phyloP scores from a whole-genome alignment of 2,888 invertebrate species.

The Ochropacha duplaris region DNA sequence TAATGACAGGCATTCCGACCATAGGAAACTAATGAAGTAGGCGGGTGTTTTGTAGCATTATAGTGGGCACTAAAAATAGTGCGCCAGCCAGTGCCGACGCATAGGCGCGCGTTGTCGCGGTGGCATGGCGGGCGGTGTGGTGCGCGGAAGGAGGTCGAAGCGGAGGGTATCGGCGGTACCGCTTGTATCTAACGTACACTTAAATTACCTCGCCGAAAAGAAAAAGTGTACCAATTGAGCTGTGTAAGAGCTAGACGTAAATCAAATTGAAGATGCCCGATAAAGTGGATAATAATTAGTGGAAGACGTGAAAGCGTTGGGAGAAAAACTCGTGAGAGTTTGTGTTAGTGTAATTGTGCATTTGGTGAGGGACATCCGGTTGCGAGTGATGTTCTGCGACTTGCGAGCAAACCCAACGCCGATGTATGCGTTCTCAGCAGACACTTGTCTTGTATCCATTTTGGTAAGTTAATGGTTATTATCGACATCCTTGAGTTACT shows the following conservation, averaged over 20 bases:
- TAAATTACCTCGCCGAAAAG: constrained; percentile 72
- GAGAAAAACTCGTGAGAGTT: constrained; percentile 83
- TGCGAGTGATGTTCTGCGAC: constrained; percentile 34
- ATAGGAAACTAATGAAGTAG: constrained; percentile 34
- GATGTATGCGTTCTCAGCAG: constrained; percentile 1
- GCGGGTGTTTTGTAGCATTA: constrained; percentile 20
- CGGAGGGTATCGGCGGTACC: constrained; percentile 38
- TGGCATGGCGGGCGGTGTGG: constrained; percentile 19
- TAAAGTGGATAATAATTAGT: constrained; percentile 83
- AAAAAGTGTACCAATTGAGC: constrained; percentile 80
- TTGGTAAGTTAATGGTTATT: neutral
- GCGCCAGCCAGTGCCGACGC: constrained; percentile 1
- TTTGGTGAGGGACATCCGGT: constrained; percentile 77
- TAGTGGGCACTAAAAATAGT: constrained; percentile 4
- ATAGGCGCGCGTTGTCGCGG: constrained; percentile 15
- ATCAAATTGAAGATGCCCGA: constrained; percentile 83
- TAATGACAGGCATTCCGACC: constrained; percentile 25
- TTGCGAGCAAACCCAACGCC: constrained; percentile 15
- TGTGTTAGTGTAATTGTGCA: constrained; percentile 80
- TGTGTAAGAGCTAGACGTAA: constrained; percentile 78
- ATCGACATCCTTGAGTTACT: neutral
- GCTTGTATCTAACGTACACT: constrained; percentile 48
- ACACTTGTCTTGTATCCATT: neutral
- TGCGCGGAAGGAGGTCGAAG: constrained; percentile 45
- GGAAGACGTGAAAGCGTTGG: constrained; percentile 81